These are phyloP conservation scores for Scrobipalpa costella DNA, from an alignment of 2,888 invertebrate species.

Conservation along the genomic window DNA sequence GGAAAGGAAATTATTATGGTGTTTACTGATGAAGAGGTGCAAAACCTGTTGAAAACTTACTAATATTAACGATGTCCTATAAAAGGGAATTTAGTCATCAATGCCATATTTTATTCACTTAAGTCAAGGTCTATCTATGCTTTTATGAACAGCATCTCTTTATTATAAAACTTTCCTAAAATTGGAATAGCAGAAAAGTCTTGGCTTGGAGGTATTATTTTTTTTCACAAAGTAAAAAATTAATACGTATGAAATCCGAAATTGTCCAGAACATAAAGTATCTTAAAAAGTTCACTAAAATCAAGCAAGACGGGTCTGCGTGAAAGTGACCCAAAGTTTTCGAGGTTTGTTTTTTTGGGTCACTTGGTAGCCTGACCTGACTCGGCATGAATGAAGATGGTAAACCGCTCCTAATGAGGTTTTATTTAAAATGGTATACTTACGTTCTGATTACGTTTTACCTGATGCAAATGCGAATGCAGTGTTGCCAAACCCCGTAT, in stretches of 20 bases:
- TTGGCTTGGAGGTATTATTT: too few species aligned
- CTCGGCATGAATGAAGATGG: background rate
- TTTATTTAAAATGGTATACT: background rate
- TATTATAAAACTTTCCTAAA: background rate
- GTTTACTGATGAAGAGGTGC: background rate
- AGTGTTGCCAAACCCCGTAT: too few species aligned
- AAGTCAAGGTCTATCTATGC: too few species aligned
- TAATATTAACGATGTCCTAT: background rate
- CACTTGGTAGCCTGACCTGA: conserved; percentile 8
- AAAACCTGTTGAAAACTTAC: background rate
- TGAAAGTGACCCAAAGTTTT: conserved; percentile 21
- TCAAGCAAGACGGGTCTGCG: conserved; percentile 7
- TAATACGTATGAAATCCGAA: too few species aligned
- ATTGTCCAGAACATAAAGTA: conserved; percentile 5
- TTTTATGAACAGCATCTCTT: too few species aligned
- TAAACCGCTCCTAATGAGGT: background rate
- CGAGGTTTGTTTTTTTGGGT: conserved; percentile 23
- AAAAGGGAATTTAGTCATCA: background rate
- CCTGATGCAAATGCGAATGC: too few species aligned
- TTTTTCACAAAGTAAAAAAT: too few species aligned
- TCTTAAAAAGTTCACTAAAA: conserved; percentile 1
- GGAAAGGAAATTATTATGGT: background rate
- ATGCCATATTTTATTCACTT: too few species aligned
- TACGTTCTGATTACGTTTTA: too few species aligned
- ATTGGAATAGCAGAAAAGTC: too few species aligned